Conservation (phyloP, 1,140 invertebrate genomes). For the Galendromus occidentalis region DNA sequence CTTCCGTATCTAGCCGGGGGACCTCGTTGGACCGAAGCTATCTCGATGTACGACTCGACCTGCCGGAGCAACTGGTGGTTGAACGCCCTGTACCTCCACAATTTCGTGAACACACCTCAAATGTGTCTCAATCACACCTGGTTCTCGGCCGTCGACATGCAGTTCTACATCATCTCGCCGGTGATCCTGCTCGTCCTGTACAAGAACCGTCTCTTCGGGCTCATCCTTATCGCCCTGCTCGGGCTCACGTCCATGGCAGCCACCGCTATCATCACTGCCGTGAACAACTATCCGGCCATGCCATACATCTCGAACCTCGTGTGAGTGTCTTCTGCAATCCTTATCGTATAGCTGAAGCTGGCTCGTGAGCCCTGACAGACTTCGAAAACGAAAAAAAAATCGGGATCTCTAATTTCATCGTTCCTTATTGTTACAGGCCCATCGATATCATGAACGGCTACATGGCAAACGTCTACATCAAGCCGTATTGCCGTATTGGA, state of each 20-base stretch:
- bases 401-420: background rate
- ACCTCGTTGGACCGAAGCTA: constrained; percentile 19
- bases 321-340: constrained; percentile 18
- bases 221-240: background rate
- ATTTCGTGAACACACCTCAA: constrained; percentile 21
- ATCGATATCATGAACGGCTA: constrained; percentile 32
- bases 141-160: constrained; percentile 27
- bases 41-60: constrained; percentile 21
- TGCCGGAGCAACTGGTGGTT: constrained; percentile 24
- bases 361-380: too few species aligned
- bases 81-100: constrained; percentile 23
- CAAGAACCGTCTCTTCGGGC: constrained; percentile 13
- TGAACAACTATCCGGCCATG: constrained; percentile 20
- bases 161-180: constrained; percentile 25
- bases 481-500: constrained; percentile 34
- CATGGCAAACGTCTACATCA: constrained; percentile 72
- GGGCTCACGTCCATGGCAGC: constrained; percentile 11
- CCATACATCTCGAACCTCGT: constrained; percentile 20
- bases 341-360: too few species aligned
- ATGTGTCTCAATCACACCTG: constrained; percentile 27
- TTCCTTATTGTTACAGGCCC: constrained; percentile 13
- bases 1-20: constrained; percentile 20
- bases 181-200: constrained; percentile 23
- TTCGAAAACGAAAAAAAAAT: too few species aligned
- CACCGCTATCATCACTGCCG: constrained; percentile 18